These are phyloP conservation scores for Sinocyclocheilus grahami DNA, from an alignment of 2,113 vertebrate species.

Conservation along the genomic window DNA sequence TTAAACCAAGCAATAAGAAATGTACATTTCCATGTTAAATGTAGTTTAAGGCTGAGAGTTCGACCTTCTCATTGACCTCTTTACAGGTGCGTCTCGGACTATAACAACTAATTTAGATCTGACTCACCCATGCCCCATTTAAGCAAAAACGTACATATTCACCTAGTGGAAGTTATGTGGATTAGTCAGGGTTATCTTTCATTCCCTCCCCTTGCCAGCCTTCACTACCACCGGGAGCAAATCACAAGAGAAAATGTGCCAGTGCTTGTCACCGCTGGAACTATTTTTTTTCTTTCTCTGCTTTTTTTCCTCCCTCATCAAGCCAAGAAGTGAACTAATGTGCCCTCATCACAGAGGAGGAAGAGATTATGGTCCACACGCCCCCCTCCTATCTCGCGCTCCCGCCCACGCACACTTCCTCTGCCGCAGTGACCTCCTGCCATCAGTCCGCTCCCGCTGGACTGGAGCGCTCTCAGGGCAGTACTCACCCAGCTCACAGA, in stretches of 20 bases:
- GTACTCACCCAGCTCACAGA: constrained; percentile 28
- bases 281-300: constrained; percentile 11
- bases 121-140: constrained; percentile 58
- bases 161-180: constrained; percentile 45
- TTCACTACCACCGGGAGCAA: constrained; percentile 32
- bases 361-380: constrained; percentile 43
- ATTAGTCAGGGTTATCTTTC: constrained; percentile 64
- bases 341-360: constrained; percentile 29
- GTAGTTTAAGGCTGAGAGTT: constrained; percentile 37
- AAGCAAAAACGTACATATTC: constrained; percentile 23
- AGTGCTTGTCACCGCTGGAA: constrained; percentile 24
- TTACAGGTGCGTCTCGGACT: constrained; percentile 55
- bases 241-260: constrained; percentile 23
- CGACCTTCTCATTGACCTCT: constrained; percentile 55
- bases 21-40: too few relatives aligned
- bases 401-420: constrained; percentile 54
- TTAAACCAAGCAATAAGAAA: too few relatives aligned
- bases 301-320: too few relatives aligned
- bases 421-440: constrained; percentile 60
- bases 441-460: constrained; percentile 44
- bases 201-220: constrained; percentile 40
- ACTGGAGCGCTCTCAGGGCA: constrained; percentile 46
- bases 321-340: constrained; percentile 38
- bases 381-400: background rate
- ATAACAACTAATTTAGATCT: constrained; percentile 54